Evolutionary conservation across 2,113 vertebrate species (phyloP).

Genomic region (Strix aluco): DNA sequence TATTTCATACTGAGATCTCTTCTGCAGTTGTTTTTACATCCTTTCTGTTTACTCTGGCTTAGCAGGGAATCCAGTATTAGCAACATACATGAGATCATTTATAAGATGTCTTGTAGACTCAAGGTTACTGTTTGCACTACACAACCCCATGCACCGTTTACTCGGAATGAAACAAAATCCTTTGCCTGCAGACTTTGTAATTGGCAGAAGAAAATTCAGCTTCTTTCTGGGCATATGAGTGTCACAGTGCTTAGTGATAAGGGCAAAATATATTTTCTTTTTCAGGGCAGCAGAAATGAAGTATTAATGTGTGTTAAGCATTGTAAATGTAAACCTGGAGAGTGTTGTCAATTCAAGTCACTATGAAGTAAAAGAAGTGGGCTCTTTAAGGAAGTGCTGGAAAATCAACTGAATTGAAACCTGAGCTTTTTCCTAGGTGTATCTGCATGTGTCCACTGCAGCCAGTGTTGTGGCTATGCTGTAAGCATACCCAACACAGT

Average conservation of each 20-base stretch:
- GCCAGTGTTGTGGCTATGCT: accelerated
- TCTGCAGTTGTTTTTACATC: constrained; percentile 64
- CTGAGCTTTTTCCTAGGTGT: neutral
- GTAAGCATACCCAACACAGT: neutral
- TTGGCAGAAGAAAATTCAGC: neutral
- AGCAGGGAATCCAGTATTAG: constrained; percentile 59
- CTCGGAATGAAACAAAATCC: constrained; percentile 47
- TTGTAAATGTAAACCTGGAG: neutral
- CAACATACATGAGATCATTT: constrained; percentile 44
- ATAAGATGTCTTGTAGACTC: constrained; percentile 2
- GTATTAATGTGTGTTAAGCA: neutral
- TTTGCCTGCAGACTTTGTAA: constrained; percentile 30
- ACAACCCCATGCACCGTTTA: neutral
- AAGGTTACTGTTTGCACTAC: constrained; percentile 16
- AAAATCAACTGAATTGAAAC: neutral
- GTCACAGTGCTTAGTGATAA: neutral
- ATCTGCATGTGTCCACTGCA: neutral
- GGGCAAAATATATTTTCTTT: neutral
- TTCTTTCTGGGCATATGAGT: neutral
- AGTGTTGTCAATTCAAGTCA: neutral
- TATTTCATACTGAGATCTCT: constrained; percentile 60
- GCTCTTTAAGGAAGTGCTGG: neutral
- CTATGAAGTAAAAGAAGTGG: neutral
- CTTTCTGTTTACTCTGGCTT: constrained; percentile 70
- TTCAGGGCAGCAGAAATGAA: neutral